Base-by-base conservation (phyloP, 1,140 invertebrate genomes). In the Notospermus geniculatus region DNA sequence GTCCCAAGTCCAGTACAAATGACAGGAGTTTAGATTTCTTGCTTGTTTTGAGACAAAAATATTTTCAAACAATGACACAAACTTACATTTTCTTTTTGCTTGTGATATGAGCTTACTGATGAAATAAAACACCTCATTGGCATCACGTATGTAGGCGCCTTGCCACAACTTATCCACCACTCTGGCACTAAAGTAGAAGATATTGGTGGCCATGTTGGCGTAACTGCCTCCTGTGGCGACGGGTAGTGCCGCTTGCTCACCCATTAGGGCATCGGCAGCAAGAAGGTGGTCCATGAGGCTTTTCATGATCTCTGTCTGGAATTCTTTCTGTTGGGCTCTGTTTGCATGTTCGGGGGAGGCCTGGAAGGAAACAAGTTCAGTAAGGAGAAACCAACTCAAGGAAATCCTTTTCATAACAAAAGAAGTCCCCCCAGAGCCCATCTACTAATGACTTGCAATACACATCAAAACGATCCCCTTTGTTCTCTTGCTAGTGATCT, bases 101-200 rank as follows among this genome's bases (percentile, higher is more conserved):
- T 82, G 78, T 0, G 88, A 88, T 59, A 97, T 91, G 41, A 98
- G 80, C 79, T 95, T 93, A 5, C 95, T 89, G 54, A 97, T 90
- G 77, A 96, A 97, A 77, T 97, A 93, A 76, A 97, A 94, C 0
- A 97, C 90, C 78, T 97, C 93, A 74, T 96, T 92, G 0, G 93
- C 90, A 80, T 97, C 92, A 78, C 92, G 89, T 59, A 70, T 75
- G 64, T 72, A 80, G 17, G 71, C 69, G 87, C 93, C 93, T 83
- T 97, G 93, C 96, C 96, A 98, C 52, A 98, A 82, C 83, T 97
- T 97, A 75, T 99, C 96, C 2, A 98, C 95, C 41, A 98, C 87
- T 67, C 95, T 84, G 0, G 92, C 90, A 0, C 92, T 90, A 59
- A 97, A 86, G 74, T 97, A 96, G 74, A 94, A 96, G 0, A 97